Base-by-base conservation (phyloP, 2,888 invertebrate species). In the Lepetodrilus schrolli region DNA sequence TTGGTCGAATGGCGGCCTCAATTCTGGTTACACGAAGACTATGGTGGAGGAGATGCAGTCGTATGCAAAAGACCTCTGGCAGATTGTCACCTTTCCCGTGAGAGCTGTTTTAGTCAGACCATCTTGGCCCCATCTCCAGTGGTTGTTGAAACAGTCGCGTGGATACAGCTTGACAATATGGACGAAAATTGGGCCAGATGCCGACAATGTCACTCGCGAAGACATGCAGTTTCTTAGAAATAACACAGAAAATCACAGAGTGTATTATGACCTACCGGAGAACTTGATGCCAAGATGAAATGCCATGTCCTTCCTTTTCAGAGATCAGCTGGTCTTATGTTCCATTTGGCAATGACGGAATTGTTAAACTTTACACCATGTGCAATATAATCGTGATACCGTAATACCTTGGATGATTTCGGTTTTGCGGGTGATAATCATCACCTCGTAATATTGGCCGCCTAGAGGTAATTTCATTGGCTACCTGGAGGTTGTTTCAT, bases 1-100 rank as follows among this genome's bases (percentile, higher is more conserved):
- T 79, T 95, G 95, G 89, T 93, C 92, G 3, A 86, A 92, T 1
- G 91, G 92, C 0, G 93, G 76, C 50, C 74, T 70, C 13, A 70
- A 69, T 36, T 83, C 83, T 21, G 82, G 78, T 17, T 91, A 91
- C 77, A 85, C 86, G 2, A 84, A 83, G 78, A 82, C 81, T 20
- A 96, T 96, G 96, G 85, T 94, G 1, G 88, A 93, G 2, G 91
- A 84, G 13, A 83, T 90, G 78, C 77, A 79, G 23, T 75, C 73
- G 3, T 36, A 79, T 5, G 78, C 76, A 2, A 91, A 92, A 80
- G 82, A 89, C 13, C 90, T 94, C 2, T 92, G 92, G n/a, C 94
- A 94, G 87, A 92, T 93, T 47, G 93, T 96, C 70, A 96, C 96
- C 0, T 96, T 96, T 85, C 95, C 96, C 0, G 94, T 95, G 2